phyloP scores from a whole-genome alignment of 1,140 invertebrate species.

The Drosophila nasuta region DNA sequence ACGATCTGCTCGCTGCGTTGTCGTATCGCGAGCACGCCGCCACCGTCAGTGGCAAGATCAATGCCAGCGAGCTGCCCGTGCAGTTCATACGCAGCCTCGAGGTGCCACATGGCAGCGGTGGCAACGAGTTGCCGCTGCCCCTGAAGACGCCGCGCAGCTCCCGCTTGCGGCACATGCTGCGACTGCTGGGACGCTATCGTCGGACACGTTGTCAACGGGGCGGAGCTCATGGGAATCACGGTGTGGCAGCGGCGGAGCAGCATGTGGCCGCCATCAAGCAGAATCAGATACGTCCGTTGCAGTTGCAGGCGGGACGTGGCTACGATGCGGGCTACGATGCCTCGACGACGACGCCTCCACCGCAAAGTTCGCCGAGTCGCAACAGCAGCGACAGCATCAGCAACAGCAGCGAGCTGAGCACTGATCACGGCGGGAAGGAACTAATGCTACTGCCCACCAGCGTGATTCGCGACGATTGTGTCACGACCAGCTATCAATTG shows the following conservation, averaged over 20 bases:
- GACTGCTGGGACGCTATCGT: slow-evolving; percentile 75
- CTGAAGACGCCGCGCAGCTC: slow-evolving; percentile 64
- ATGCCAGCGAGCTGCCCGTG: slow-evolving; percentile 71
- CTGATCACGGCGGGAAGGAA: slow-evolving; percentile 66
- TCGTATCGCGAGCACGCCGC: slow-evolving; percentile 55
- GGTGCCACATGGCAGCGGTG: not conserved
- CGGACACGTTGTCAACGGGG: slow-evolving; percentile 57
- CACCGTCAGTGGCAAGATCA: slow-evolving; percentile 52
- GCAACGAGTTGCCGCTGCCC: slow-evolving; percentile 26
- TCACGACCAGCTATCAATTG: slow-evolving; percentile 68
- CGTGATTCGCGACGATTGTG: slow-evolving; percentile 79
- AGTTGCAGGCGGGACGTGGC: slow-evolving; percentile 56
- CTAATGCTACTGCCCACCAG: slow-evolving; percentile 81
- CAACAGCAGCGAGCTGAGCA: slow-evolving; percentile 76
- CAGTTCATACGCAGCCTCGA: slow-evolving; percentile 72
- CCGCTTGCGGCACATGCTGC: slow-evolving; percentile 77
- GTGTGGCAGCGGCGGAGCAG: slow-evolving; percentile 50
- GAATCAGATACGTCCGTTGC: slow-evolving; percentile 82
- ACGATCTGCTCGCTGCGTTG: slow-evolving; percentile 74
- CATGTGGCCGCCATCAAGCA: slow-evolving; percentile 69
- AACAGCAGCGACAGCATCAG: slow-evolving; percentile 57
- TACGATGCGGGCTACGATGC: slow-evolving; percentile 37
- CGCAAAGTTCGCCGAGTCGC: slow-evolving; percentile 58
- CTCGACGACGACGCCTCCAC: slow-evolving; percentile 43
- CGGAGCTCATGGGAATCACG: slow-evolving; percentile 25